Evolutionary conservation across 2,797 vertebrate species (phyloP).

Genomic region (Schizopygopsis malacanthus): DNA sequence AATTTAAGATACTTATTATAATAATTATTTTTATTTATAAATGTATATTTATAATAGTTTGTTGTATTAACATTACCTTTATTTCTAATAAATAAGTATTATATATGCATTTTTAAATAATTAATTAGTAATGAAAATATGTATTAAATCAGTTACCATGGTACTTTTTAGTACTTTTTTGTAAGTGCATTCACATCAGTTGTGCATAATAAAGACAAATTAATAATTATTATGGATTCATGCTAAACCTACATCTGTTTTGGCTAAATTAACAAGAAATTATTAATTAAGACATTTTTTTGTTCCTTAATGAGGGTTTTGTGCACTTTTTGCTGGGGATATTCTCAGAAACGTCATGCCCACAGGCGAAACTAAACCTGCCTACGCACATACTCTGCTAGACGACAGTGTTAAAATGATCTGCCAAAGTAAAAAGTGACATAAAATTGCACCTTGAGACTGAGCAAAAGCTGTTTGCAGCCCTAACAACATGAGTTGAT

Average conservation of each 20-base stretch:
- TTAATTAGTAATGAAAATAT: background rate
- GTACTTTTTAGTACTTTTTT: background rate
- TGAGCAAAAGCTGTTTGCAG: background rate
- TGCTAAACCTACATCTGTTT: background rate
- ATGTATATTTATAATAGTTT: background rate
- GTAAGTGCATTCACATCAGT: background rate
- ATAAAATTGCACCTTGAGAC: slow-evolving; percentile 15
- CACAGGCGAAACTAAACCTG: slow-evolving; percentile 5
- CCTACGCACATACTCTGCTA: slow-evolving; percentile 22
- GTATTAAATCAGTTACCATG: rapidly evolving
- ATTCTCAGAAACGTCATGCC: background rate
- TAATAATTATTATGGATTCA: background rate
- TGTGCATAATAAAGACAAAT: background rate
- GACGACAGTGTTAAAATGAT: slow-evolving; percentile 5
- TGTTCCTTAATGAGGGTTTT: background rate
- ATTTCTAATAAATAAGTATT: background rate
- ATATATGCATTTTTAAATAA: background rate
- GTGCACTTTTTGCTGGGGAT: background rate
- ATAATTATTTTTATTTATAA: background rate
- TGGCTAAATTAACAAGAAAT: background rate
- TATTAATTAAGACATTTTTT: background rate
- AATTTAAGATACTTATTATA: background rate
- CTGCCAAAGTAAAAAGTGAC: slow-evolving; percentile 18
- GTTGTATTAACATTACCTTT: background rate
- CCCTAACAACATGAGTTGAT: slow-evolving; percentile 1